Conservation (phyloP, 2,797 vertebrate species). For the Hipposideros larvatus region DNA sequence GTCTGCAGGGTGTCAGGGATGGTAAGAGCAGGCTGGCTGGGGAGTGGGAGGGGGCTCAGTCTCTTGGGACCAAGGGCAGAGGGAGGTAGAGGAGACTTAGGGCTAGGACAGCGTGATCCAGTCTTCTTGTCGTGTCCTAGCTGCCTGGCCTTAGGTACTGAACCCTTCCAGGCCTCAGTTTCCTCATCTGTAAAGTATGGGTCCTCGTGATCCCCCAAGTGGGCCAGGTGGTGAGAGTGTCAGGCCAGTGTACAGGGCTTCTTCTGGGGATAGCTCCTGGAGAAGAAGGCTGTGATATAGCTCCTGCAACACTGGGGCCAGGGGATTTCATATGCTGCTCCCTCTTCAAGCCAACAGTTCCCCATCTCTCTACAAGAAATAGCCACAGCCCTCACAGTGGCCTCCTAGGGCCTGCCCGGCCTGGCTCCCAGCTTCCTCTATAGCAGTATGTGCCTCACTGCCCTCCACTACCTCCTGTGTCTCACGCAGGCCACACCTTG, state of each 20-base stretch:
- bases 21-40: neutral
- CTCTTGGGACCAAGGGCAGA: neutral
- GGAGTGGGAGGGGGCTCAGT: neutral
- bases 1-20: neutral
- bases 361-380: neutral
- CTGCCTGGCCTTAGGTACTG: neutral
- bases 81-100: neutral
- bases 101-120: rapidly evolving
- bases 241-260: neutral
- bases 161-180: neutral
- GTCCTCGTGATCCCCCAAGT: neutral
- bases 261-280: neutral
- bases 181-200: neutral
- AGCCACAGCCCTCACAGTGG: neutral
- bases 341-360: neutral
- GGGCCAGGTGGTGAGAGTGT: neutral
- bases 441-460: neutral
- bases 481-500: neutral
- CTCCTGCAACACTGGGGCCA: neutral
- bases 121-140: neutral
- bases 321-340: neutral
- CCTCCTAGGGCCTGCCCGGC: neutral
- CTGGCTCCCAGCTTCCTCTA: neutral
- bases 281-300: neutral
- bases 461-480: neutral